These are phyloP conservation scores for Melikaiella ostensackeni DNA, from an alignment of 2,888 invertebrate species.

Conservation along the genomic window DNA sequence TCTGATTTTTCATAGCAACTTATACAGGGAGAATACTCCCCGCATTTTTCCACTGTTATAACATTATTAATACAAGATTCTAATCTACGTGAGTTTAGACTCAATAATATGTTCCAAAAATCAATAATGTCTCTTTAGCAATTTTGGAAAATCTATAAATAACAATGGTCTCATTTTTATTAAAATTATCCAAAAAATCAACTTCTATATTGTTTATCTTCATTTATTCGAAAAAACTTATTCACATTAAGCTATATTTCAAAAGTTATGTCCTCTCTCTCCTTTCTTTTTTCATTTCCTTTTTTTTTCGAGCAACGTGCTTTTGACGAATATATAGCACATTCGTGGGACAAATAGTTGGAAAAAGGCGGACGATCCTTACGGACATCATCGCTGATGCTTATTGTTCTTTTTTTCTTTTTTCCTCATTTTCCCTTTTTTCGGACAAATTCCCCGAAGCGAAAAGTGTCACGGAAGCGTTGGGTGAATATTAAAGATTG, in stretches of 20 bases:
- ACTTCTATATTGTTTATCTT: neutral
- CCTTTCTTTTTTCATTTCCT: neutral
- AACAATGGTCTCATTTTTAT: neutral
- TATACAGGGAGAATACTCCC: too few relatives aligned
- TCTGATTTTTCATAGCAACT: too few relatives aligned
- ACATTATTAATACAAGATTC: too few relatives aligned
- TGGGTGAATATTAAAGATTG: neutral
- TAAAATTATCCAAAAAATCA: neutral
- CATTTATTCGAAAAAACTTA: neutral
- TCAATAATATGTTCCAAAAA: too few relatives aligned
- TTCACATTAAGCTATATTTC: neutral
- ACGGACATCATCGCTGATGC: neutral
- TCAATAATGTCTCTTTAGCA: too few relatives aligned
- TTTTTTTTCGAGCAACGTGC: neutral
- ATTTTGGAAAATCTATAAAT: neutral
- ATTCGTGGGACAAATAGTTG: conserved; percentile 14
- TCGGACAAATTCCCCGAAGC: neutral
- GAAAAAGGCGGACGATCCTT: conserved; percentile 7
- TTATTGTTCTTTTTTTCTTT: conserved; percentile 5
- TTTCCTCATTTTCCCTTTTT: too few relatives aligned
- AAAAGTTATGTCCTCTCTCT: neutral
- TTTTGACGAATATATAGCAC: conserved; percentile 25
- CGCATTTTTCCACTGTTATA: too few relatives aligned
- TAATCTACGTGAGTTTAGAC: too few relatives aligned
- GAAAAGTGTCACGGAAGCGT: neutral